Evolutionary conservation across 2,113 vertebrate genomes (phyloP).

Genomic region (Pomatorhinus ruficollis): DNA sequence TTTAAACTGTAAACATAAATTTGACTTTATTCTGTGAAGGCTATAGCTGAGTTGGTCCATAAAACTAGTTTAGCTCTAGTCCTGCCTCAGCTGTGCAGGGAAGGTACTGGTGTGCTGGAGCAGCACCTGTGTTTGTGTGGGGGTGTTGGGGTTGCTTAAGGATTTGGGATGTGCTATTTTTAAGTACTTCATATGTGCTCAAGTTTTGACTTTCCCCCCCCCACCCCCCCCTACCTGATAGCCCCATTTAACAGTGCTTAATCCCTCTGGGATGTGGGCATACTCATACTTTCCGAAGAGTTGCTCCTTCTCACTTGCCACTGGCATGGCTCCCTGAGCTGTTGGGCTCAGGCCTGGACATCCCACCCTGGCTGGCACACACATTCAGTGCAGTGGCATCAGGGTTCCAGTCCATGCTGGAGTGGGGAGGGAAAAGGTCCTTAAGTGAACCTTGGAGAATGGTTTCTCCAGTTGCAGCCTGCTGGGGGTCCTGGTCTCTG

Average conservation of each 20-base stretch:
- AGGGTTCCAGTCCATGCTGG: neutral
- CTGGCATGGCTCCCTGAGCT: neutral
- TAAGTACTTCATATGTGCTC: rapidly evolving
- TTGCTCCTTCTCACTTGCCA: neutral
- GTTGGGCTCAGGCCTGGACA: rapidly evolving
- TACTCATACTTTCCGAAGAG: neutral
- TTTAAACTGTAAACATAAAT: neutral
- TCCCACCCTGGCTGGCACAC: rapidly evolving
- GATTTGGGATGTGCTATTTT: neutral
- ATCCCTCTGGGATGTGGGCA: neutral
- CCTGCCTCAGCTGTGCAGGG: rapidly evolving
- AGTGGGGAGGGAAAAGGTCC: neutral
- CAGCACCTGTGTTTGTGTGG: rapidly evolving
- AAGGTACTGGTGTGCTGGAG: neutral
- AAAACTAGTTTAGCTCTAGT: rapidly evolving
- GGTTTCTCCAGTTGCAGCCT: neutral
- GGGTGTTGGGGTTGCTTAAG: rapidly evolving
- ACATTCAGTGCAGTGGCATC: rapidly evolving
- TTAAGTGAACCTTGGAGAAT: neutral
- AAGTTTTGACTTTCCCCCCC: no score
- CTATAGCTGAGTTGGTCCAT: rapidly evolving
- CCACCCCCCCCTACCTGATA: no score
- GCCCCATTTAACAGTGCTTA: neutral
- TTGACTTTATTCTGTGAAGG: rapidly evolving
- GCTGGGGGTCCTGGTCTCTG: neutral